Evolutionary conservation across 2,113 vertebrate species (phyloP).

Genomic region (Solea solea): DNA sequence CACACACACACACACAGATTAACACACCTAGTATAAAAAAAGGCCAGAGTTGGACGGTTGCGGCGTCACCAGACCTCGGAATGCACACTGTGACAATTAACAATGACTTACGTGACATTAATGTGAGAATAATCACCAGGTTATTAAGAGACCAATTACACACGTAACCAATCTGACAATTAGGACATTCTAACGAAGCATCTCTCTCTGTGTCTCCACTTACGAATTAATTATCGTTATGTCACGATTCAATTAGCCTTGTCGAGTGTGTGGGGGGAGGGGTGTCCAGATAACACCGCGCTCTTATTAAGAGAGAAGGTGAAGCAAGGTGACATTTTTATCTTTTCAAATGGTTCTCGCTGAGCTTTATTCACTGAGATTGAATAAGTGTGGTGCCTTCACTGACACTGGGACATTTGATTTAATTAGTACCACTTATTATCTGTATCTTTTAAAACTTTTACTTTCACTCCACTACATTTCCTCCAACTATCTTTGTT

Average conservation of each 20-base stretch:
- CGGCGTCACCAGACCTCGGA: conserved; percentile 19
- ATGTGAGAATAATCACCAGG: conserved; percentile 70
- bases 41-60: conserved; percentile 34
- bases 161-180: conserved; percentile 69
- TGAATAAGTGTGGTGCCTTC: background rate
- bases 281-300: conserved; percentile 37
- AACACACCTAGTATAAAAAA: conserved; percentile 12
- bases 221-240: conserved; percentile 67
- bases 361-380: background rate
- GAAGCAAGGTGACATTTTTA: conserved; percentile 45
- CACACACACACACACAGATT: conserved; percentile 33
- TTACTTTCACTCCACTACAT: too few relatives aligned
- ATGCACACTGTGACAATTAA: conserved; percentile 55
- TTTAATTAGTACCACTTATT: too few relatives aligned
- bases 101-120: conserved; percentile 65
- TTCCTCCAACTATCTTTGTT: too few relatives aligned
- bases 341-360: conserved; percentile 9
- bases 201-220: conserved; percentile 23
- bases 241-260: conserved; percentile 71
- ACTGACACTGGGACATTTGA: background rate
- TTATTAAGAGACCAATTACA: conserved; percentile 72
- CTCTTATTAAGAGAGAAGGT: conserved; percentile 27
- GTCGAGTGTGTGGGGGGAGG: conserved; percentile 22
- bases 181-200: conserved; percentile 58
- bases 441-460: background rate